A percentile compares a stretch with the other conserved stretches of the same genome.
These are phyloP conservation scores for Drosophila koepferae DNA, from an alignment of 2,888 invertebrate species.

Conservation along the genomic window DNA sequence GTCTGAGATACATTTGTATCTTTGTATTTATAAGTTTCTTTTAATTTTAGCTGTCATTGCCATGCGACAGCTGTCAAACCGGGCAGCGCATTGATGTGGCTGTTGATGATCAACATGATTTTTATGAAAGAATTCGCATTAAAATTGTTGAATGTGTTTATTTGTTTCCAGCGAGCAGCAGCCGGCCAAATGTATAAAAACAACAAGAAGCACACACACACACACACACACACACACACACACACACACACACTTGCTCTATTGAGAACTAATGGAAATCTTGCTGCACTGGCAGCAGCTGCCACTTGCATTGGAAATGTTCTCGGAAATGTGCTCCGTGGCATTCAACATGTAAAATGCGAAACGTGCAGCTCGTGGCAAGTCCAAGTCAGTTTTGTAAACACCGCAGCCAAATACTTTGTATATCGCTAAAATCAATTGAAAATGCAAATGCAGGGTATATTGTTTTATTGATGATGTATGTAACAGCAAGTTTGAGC, in stretches of 20 bases:
- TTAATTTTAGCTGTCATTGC: conserved; percentile 45
- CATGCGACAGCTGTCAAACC: conserved; percentile 75
- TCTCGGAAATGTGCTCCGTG: conserved; percentile 58
- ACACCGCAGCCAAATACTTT: conserved; percentile 28
- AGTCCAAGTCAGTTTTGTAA: conserved; percentile 17
- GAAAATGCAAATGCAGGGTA: neutral
- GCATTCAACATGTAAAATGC: conserved; percentile 39
- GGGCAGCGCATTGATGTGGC: conserved; percentile 15
- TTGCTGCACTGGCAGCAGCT: conserved; percentile 32
- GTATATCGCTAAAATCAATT: neutral
- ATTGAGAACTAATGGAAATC: conserved; percentile 65
- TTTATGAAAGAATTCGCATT: conserved; percentile 79
- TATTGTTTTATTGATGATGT: neutral
- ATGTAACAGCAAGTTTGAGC: no score
- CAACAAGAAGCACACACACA: conserved; percentile 19
- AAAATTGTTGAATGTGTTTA: conserved; percentile 81
- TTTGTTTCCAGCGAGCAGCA: conserved; percentile 77
- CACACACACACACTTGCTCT: neutral
- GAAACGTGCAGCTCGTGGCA: conserved; percentile 46
- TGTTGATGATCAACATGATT: conserved; percentile 45
- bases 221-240: neutral
- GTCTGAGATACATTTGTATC: conserved; percentile 52
- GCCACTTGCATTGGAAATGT: conserved; percentile 39
- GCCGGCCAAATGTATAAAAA: conserved; percentile 58
- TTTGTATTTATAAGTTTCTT: conserved; percentile 21